Conservation (phyloP, 2,888 invertebrate species). For the Apantesis nais region DNA sequence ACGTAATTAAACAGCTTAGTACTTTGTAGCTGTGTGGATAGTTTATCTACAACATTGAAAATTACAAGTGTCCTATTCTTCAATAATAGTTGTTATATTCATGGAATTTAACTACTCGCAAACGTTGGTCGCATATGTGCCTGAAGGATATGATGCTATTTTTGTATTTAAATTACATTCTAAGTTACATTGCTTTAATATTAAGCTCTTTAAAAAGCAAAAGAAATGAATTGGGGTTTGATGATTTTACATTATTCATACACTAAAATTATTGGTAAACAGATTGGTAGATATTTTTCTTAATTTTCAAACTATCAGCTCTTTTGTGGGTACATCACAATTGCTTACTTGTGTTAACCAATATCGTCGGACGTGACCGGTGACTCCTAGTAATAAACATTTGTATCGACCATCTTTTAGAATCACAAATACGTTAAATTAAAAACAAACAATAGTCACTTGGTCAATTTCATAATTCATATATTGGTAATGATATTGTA, state of each 20-base stretch:
- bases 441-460: neutral
- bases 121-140: neutral
- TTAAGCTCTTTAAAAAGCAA: neutral
- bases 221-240: neutral
- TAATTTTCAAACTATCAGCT: neutral
- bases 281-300: neutral
- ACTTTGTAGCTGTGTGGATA: neutral
- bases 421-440: neutral
- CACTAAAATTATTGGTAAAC: too few species aligned
- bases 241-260: too few species aligned
- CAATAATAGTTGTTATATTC: neutral
- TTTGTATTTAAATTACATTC: neutral
- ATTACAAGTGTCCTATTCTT: too few species aligned
- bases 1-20: neutral
- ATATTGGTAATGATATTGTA: neutral
- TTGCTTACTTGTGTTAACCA: neutral
- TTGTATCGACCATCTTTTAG: neutral
- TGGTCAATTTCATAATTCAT: neutral
- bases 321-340: neutral
- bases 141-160: neutral
- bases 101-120: neutral
- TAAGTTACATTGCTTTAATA: neutral
- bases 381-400: neutral
- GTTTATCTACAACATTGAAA: neutral
- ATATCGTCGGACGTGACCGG: neutral